Base-by-base conservation (phyloP, 2,888 invertebrate genomes). In the Anodontia alba region DNA sequence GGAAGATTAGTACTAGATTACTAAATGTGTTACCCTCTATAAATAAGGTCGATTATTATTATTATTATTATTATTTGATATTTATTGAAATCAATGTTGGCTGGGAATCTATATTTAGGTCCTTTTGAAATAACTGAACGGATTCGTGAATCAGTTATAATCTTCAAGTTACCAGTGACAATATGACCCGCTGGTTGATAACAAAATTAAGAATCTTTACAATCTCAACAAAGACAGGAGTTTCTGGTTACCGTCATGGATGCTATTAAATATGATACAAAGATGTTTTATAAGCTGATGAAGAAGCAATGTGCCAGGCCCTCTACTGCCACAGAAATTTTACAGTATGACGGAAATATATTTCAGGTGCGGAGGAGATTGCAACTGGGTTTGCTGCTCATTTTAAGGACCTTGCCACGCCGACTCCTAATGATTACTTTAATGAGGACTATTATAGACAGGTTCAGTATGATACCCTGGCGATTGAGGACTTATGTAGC, bases 391-490 rank as follows among this genome's bases (percentile, higher is more conserved):
- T 49, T 49, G 49, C 49, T 20, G 17, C 49, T n/a, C 26, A 57
- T 26, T 57, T 57, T 26, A 29, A 26, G 15, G 29, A 57, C 26
- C 57, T 57, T 10, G 57, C 57, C 7, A 57, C 57, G 7, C 57
- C 29, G 12, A 5, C 49, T 49, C 5, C 17, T 20, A 49, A 49
- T 15, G 20, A 49, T 20, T 3, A 7, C 8, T 49, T 49, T n/a
- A 17, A 49, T n/a, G n/a, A 49, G 12, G 20, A 49, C 3, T 49
- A 49, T 5, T 15, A 20, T n/a, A 15, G 20, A 15, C 8, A 49
- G 17, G 49, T 49, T 49, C 49, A 49, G 49, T 49, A 49, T 49
- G 49, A n/a, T 49, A n/a, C 49, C 49, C n/a, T 49, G 49, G 49
- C 17, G 17, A 49, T 7, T 20, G 20, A 49, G 49, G 49, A 49